These are phyloP conservation scores for Toxotes lorentzi DNA, from an alignment of 2,797 vertebrate genomes.

Conservation along the genomic window DNA sequence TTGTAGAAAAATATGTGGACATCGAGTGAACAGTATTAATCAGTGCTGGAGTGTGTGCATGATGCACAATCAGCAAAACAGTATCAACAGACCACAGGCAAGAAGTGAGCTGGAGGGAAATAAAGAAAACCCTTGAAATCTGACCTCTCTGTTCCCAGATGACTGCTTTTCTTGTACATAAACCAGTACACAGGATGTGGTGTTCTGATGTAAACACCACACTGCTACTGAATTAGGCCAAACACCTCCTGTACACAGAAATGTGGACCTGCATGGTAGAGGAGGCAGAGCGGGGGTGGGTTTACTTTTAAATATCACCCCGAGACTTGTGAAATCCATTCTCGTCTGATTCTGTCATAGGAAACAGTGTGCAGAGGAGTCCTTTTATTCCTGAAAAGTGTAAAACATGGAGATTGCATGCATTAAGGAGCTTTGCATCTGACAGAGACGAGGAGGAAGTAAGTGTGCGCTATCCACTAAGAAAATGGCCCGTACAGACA, in stretches of 20 bases:
- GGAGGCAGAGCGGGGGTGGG: neutral
- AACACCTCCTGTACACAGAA: constrained; percentile 11
- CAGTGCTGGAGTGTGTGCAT: no score
- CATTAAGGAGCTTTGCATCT: neutral
- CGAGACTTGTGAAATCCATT: neutral
- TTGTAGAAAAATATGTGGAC: neutral
- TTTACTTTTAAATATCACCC: neutral
- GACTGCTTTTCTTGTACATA: constrained; percentile 5
- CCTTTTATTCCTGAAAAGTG: neutral
- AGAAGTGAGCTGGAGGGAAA: neutral
- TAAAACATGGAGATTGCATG: neutral
- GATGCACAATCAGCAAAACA: neutral
- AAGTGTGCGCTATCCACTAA: constrained; percentile 12
- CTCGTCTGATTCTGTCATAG: neutral
- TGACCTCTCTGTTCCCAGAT: constrained; percentile 29
- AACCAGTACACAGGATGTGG: constrained; percentile 9
- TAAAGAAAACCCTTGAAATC: constrained; percentile 3
- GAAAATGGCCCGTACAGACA: constrained; percentile 32
- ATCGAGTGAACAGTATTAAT: neutral
- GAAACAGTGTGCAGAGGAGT: neutral
- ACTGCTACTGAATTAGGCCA: constrained; percentile 45
- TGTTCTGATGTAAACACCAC: constrained; percentile 36
- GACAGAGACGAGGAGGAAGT: neutral
- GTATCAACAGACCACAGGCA: neutral
- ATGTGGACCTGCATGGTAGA: constrained; percentile 40